Conservation (phyloP, 2,888 invertebrate genomes). For the Lypha dubia region DNA sequence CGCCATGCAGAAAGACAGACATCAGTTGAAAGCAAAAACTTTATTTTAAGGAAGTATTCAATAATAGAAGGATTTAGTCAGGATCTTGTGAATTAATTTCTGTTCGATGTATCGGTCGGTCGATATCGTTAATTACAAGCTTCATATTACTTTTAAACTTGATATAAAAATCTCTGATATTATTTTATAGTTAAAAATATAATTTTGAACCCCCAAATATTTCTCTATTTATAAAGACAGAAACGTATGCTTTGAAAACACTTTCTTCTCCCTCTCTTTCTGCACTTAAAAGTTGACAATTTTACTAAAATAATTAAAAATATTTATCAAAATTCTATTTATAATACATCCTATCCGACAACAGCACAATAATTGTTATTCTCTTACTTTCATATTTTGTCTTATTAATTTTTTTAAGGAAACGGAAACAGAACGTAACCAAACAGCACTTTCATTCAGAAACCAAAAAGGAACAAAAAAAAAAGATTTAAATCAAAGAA, state of each 20-base stretch:
- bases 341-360: background rate
- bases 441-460: slow-evolving; percentile 15
- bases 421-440: slow-evolving; percentile 63
- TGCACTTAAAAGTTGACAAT: background rate
- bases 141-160: no score
- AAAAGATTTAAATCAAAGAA: slow-evolving; percentile 23
- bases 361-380: slow-evolving; percentile 11
- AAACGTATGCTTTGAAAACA: background rate
- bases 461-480: slow-evolving; percentile 40
- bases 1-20: no score
- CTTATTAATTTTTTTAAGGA: slow-evolving; percentile 50
- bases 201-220: background rate
- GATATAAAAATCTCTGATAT: background rate
- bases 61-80: no score
- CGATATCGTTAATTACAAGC: no score
- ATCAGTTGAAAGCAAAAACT: no score
- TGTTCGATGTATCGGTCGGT: no score
- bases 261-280: background rate
- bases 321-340: background rate
- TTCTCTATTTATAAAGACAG: background rate
- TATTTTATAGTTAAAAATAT: slow-evolving; percentile 5
- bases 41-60: no score
- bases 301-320: background rate
- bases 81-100: no score
- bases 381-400: slow-evolving; percentile 24